Base-by-base conservation (phyloP, 2,113 vertebrate species). In the Leptodactylus fuscus region DNA sequence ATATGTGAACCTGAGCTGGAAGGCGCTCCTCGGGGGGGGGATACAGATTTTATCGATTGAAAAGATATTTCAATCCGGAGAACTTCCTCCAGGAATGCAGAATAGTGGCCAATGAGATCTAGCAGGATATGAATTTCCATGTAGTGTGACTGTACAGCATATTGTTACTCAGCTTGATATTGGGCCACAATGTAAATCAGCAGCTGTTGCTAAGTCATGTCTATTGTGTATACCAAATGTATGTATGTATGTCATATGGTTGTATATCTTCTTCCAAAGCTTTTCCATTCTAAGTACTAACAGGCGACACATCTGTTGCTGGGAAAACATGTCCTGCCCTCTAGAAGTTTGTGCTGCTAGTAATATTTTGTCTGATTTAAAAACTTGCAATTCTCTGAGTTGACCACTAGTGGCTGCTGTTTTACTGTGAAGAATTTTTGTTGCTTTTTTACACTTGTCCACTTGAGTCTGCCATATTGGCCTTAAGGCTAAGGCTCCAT, bases 121-220 rank as follows among this genome's bases (percentile, higher is more conserved):
- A 36, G 29, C 29, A 51, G 22, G 74, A 76, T 76, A 51, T 34
- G 46, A 49, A 18, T 29, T 20, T 76, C 24, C 11, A 18, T 32
- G 44, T 51, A 49, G 73, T 51, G 46, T 76, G 74, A 29, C 51
- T 51, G 74, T 76, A 32, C 48, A 49, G 73, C 44, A 46, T 75
- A 49, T 29, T 32, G n/a, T 34, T 29, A 75, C 20, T 24, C 69
- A 1, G 3, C 62, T 20, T 69, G 65, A 22, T 69, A 36, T 2
- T 1, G 65, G 18, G 65, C 65, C 65, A 38, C 34, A 11, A 69
- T 38, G 65, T 69, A 69, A 67, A 69, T 69, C 62, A 8, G 29
- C 5, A 20, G 24, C 60, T 32, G 60, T 32, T 65, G 60, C 60
- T 27, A 65, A 65, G 60, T 65, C 16, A 34, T 38, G 32, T 69